Evolutionary conservation across 1,140 invertebrate species (phyloP).

Genomic region (Littorina saxatilis): DNA sequence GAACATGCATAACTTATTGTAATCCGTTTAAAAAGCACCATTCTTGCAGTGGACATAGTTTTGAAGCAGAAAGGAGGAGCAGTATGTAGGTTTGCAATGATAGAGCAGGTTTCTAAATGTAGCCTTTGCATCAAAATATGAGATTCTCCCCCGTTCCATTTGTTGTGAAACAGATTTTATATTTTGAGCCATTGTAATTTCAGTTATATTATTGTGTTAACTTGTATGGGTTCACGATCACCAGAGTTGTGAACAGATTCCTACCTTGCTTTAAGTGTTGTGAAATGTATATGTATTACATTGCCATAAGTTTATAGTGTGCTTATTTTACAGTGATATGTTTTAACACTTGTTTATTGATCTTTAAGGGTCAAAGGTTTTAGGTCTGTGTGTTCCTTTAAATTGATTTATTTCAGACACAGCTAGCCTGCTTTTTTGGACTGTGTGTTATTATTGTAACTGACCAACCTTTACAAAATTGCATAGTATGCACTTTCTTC

Average conservation of each 20-base stretch:
- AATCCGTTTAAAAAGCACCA: too few relatives aligned
- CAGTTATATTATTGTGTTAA: too few relatives aligned
- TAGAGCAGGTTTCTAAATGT: too few relatives aligned
- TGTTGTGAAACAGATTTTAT: neutral
- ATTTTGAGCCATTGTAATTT: neutral
- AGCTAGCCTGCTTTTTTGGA: neutral
- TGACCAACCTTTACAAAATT: neutral
- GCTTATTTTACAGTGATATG: neutral
- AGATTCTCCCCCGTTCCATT: too few relatives aligned
- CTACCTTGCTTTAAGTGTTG: constrained; percentile 3
- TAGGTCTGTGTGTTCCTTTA: neutral
- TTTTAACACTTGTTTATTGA: too few relatives aligned
- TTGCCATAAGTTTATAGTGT: neutral
- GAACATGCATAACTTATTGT: too few relatives aligned
- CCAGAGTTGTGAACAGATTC: neutral
- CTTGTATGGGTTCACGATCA: neutral
- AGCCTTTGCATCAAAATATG: too few relatives aligned
- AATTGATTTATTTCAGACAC: neutral
- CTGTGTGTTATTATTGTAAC: neutral
- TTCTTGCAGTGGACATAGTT: too few relatives aligned
- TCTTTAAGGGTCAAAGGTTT: too few relatives aligned
- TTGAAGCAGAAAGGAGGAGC: too few relatives aligned
- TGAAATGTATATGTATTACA: neutral
- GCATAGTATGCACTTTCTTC: neutral
- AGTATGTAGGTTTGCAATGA: too few relatives aligned